Evolutionary conservation across 2,113 vertebrate genomes (phyloP).

Genomic region (Oxyruncus cristatus): DNA sequence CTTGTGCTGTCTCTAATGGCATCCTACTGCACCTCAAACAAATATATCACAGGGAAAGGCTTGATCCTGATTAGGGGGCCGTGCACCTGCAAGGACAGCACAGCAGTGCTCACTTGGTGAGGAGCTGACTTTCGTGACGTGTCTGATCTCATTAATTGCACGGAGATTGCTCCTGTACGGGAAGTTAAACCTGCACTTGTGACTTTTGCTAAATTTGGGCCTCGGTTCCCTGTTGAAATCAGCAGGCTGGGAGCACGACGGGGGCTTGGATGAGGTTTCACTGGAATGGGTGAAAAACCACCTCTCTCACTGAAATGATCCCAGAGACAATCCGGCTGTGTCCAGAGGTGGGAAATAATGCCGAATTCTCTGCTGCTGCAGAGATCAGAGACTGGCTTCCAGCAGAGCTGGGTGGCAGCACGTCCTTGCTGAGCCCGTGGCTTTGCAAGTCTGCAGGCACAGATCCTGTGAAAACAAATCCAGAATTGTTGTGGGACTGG

Average conservation of each 20-base stretch:
- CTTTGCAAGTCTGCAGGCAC: background rate
- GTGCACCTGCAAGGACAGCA: background rate
- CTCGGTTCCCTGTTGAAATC: background rate
- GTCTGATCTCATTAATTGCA: background rate
- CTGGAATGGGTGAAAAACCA: background rate
- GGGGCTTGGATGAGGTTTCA: background rate
- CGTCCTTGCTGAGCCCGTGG: background rate
- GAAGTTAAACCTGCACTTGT: background rate
- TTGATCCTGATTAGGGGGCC: background rate
- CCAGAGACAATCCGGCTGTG: background rate
- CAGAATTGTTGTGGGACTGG: background rate
- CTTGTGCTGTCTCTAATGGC: background rate
- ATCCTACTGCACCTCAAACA: background rate
- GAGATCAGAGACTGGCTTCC: background rate
- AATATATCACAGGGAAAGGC: background rate
- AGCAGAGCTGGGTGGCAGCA: background rate
- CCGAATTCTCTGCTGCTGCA: background rate
- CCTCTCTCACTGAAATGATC: background rate
- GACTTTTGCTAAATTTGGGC: background rate
- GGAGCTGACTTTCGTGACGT: background rate
- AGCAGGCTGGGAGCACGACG: background rate
- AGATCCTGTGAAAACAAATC: background rate
- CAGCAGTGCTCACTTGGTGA: background rate
- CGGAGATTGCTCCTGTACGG: background rate
- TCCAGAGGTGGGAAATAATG: background rate